Evolutionary conservation across 2,797 vertebrate genomes (phyloP), one percentile per base, ranked within the genome.

Genomic region (Coregonus sp.): DNA sequence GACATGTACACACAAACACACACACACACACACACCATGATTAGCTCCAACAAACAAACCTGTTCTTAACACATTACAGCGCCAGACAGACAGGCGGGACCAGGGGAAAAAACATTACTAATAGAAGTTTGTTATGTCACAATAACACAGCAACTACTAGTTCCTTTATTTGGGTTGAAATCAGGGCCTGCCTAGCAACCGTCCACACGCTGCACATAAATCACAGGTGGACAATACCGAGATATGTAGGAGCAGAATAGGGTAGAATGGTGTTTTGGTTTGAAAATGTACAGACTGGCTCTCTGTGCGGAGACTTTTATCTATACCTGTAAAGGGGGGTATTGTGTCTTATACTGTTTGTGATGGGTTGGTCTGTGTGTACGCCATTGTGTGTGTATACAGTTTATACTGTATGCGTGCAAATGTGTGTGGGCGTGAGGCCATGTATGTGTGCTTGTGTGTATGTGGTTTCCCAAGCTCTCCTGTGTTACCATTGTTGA

Each of bases 311-410:
- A 47, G 40, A 47, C 40, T 47, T 47, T 47, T 47, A 47, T 2
- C 40, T 47, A 9, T 77, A 83, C 84, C 76, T 83, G 75, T 90
- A 88, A 88, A 89, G 77, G 66, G 67, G 76, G 81, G 81, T 74
- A 82, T 76, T 78, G 74, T 73, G 29, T 74, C 84, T 82, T 63
- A 33, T 33, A 3, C 25, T 88, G 85, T 86, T 88, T 81, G 78
- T 29, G 31, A 35, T 51, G n/a, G 66, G 74, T 47, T 67, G 75
- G 80, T 80, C 77, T 31, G 86, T 84, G 31, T 52, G 18, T 75
- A 51, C 12, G 51, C 9, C 11, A 29, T 15, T 61, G 56, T 47
- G 9, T 47, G 40, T 47, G 40, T 61, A 61, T n/a, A 61, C 4
- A 18, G 52, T 18, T 5, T 16, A 56, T 6, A 56, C 52, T 56